Evolutionary conservation across 2,888 invertebrate species (phyloP).

Genomic region (Phasia obesa): DNA sequence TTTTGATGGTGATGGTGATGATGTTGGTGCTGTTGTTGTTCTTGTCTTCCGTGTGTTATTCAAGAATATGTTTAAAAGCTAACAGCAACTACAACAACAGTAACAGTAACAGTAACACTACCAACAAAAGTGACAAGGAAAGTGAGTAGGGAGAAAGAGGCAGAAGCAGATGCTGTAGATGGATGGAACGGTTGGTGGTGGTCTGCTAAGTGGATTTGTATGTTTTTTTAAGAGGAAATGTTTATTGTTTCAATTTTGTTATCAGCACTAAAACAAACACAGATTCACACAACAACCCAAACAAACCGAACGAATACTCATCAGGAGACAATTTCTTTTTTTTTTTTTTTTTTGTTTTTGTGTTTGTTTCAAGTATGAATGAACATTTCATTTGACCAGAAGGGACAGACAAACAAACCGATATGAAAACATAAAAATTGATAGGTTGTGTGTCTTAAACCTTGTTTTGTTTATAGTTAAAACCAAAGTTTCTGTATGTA

Average conservation of each 20-base stretch:
- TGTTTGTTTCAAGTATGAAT: slow-evolving; percentile 63
- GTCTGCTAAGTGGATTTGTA: slow-evolving; percentile 81
- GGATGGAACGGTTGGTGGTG: slow-evolving; percentile 69
- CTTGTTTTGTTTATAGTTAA: slow-evolving; percentile 67
- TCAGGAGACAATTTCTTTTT: slow-evolving; percentile 65
- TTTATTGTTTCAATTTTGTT: slow-evolving; percentile 82
- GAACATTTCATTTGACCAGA: slow-evolving; percentile 63
- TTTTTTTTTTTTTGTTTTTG: neutral
- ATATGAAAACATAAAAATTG: slow-evolving; percentile 53
- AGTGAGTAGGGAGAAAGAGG: slow-evolving; percentile 2
- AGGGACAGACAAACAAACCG: slow-evolving; percentile 34
- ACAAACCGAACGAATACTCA: slow-evolving; percentile 41
- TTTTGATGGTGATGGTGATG: slow-evolving; percentile 59
- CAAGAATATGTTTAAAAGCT: neutral
- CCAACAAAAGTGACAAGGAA: neutral
- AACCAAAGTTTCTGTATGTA: slow-evolving; percentile 46
- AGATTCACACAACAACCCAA: slow-evolving; percentile 62
- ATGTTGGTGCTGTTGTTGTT: slow-evolving; percentile 34
- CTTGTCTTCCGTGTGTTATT: slow-evolving; percentile 17
- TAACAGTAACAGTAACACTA: too few relatives aligned
- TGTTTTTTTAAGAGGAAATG: slow-evolving; percentile 81
- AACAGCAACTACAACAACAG: neutral
- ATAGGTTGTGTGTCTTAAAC: slow-evolving; percentile 55
- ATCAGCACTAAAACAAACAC: slow-evolving; percentile 79
- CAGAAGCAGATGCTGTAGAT: slow-evolving; percentile 57